Evolutionary conservation across 37 sponge, comb jelly and placozoan genomes (phyloP).

Genomic region (Chondrosia reniformis): DNA sequence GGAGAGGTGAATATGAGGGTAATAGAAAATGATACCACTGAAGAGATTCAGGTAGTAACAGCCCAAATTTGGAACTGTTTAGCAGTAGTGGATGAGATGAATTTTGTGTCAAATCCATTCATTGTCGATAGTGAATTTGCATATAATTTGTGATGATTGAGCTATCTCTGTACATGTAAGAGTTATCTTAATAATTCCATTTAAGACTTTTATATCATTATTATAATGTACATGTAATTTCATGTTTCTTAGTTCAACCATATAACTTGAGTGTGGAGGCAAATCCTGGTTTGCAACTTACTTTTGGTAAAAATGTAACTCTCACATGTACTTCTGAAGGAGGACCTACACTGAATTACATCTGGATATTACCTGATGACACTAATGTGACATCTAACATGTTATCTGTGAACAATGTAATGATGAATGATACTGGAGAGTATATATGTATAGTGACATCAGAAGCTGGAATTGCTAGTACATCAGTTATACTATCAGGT

Average conservation of each 20-base stretch:
- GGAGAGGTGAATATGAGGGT: not conserved
- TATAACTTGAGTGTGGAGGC: no score
- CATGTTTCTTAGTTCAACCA: no score
- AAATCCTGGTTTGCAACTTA: no score
- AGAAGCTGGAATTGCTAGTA: conserved; percentile 34
- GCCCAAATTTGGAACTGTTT: not conserved
- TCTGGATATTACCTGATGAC: conserved; percentile 21
- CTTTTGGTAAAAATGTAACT: no score
- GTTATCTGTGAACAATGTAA: not conserved
- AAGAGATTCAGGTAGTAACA: not conserved
- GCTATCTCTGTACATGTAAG: no score
- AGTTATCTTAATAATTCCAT: no score
- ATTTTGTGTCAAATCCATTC: not conserved
- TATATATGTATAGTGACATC: conserved; percentile 57
- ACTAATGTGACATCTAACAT: not conserved
- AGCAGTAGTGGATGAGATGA: not conserved
- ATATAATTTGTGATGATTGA: no score
- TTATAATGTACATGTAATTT: no score
- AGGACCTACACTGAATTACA: conserved; percentile 19
- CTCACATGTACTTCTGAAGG: conserved; percentile 21
- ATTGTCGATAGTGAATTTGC: not conserved
- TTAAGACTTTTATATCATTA: no score
- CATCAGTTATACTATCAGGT: not conserved
- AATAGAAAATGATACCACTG: not conserved
- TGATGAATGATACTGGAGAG: conserved; percentile 41